phyloP scores from a whole-genome alignment of 2,888 invertebrate species.

The Tubulanus polymorphus region DNA sequence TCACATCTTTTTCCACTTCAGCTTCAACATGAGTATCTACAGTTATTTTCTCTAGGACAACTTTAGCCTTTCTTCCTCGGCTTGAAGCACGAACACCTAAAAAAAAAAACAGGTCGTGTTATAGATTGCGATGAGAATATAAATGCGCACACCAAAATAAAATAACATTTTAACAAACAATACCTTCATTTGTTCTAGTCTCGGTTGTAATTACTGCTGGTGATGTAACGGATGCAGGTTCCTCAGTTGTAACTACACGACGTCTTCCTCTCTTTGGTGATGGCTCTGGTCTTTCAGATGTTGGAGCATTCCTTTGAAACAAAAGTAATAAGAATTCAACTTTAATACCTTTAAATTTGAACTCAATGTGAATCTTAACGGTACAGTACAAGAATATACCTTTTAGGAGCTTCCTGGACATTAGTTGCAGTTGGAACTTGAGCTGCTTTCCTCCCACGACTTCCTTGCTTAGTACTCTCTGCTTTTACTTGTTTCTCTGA shows the following conservation, averaged over 20 bases:
- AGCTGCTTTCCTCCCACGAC: conserved; percentile 1
- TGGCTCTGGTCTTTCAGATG: not conserved
- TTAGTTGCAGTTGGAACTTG: not conserved
- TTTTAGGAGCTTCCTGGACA: not conserved
- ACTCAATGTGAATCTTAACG: not conserved
- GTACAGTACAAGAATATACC: not conserved
- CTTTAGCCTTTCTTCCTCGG: no score
- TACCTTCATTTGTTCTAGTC: no score
- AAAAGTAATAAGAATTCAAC: not conserved
- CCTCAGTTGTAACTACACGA: no score
- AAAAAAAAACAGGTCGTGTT: no score
- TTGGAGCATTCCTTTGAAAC: not conserved
- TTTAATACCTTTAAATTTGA: not conserved
- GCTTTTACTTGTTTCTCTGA: not conserved
- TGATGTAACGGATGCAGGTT: no score
- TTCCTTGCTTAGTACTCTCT: no score
- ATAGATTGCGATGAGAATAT: no score
- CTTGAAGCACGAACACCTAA: no score
- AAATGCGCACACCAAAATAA: no score
- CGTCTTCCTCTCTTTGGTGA: not conserved
- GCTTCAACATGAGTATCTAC: conserved; percentile 9
- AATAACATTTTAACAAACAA: no score
- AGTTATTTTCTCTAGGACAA: conserved; percentile 1
- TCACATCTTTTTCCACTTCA: conserved; percentile 8
- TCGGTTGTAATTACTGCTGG: no score